Evolutionary conservation across 2,888 invertebrate genomes (phyloP), one percentile per base, ranked within the genome.

Genomic region (Iselma pallidipennis): DNA sequence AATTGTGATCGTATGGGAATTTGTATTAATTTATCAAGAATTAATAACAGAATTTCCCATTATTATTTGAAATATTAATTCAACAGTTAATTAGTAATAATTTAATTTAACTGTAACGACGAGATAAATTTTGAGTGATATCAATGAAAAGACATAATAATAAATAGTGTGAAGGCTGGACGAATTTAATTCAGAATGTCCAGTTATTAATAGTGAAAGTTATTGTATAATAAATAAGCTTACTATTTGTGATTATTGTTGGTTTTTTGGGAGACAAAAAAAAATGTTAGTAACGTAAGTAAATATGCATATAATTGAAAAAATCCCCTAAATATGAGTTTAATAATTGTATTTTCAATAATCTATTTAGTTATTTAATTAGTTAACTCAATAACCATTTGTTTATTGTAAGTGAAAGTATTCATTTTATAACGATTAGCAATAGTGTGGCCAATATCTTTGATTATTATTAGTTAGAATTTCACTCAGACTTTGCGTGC

Each of bases 241-340:
- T 42, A n/a, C n/a, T n/a, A n/a, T n/a, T n/a, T n/a, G n/a, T n/a
- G n/a, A n/a, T n/a, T n/a, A n/a, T n/a, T n/a, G n/a, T n/a, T n/a
- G n/a, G n/a, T n/a, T 45, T 45, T 45, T 21, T 12, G 3, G 12
- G n/a, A 12, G 10, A 16, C 1, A 5, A 42, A 42, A 54, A 19
- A 55, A 49, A 48, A 63, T 63, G 63, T 48, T 63, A 26, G 54
- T 63, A 63, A 60, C 63, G 63, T 63, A 54, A 63, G 63, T 62
- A 49, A 12, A 45, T 23, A 23, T 23, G 23, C 2, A n/a, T n/a
- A n/a, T n/a, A n/a, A n/a, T 28, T 7, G 6, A 28, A 28, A 28
- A 4, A 28, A 7, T 28, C 4, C 31, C n/a, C n/a, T 2, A 31
- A 7, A n/a, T 7, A 12, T 10, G 1, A 9, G 19, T 10, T 29